A percentile compares a stretch with the other conserved stretches of the same genome.
phyloP scores from a whole-genome alignment of 1,140 invertebrate genomes.

The Arion vulgaris region DNA sequence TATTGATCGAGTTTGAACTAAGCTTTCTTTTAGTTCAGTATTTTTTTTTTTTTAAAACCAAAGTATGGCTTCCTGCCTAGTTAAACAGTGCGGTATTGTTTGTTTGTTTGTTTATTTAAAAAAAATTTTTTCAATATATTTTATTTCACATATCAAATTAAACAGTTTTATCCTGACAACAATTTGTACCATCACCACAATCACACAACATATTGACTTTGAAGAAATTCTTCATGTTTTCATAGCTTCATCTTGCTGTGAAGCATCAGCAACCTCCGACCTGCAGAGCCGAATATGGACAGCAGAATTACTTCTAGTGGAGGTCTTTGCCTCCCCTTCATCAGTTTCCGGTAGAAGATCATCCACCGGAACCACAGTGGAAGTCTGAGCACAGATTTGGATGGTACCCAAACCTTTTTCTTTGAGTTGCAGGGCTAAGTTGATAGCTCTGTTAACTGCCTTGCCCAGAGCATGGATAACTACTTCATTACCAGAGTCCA shows the following conservation, averaged over 20 bases:
- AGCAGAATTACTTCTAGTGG: slow-evolving; percentile 83
- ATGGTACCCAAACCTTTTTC: slow-evolving; percentile 80
- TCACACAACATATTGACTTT: too few relatives aligned
- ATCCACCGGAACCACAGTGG: slow-evolving; percentile 86
- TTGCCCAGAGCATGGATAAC: slow-evolving; percentile 90
- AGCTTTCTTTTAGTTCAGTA: too few relatives aligned
- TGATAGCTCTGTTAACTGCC: slow-evolving; percentile 86
- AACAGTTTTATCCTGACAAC: too few relatives aligned
- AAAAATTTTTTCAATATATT: too few relatives aligned
- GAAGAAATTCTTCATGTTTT: neutral
- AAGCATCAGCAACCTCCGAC: neutral
- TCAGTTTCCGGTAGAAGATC: slow-evolving; percentile 87
- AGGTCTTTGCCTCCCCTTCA: slow-evolving; percentile 81
- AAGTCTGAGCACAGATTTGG: slow-evolving; percentile 85
- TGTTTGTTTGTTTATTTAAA: too few relatives aligned
- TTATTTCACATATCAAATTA: too few relatives aligned
- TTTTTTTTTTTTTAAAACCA: too few relatives aligned
- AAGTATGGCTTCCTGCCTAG: too few relatives aligned
- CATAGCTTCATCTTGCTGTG: neutral
- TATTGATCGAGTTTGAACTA: too few relatives aligned
- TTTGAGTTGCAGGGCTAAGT: slow-evolving; percentile 87
- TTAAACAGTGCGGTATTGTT: too few relatives aligned
- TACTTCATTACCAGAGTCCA: slow-evolving; percentile 84
- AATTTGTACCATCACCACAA: too few relatives aligned
- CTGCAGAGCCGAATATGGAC: slow-evolving; percentile 84